Evolutionary conservation across 2,888 invertebrate genomes (phyloP), one percentile per base, ranked within the genome.

Genomic region (Micoletzkya japonica): DNA sequence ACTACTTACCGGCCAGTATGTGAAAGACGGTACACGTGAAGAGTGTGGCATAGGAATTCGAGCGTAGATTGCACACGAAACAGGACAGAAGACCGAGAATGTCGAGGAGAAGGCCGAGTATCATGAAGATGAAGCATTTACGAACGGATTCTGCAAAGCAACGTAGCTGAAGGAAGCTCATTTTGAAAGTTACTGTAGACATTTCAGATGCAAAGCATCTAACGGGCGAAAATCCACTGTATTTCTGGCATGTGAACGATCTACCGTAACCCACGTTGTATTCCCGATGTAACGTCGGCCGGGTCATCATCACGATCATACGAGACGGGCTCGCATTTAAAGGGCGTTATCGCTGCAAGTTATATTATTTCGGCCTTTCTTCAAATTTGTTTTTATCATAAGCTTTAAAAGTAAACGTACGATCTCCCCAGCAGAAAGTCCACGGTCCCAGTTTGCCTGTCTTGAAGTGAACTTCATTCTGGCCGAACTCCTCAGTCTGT

Each of bases 371-470:
- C n/a, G n/a, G n/a, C n/a, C n/a, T n/a, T n/a, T n/a, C n/a, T n/a
- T n/a, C n/a, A n/a, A n/a, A 44, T 44, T 44, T 44, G n/a, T 17
- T 17, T 14, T n/a, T n/a, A 44, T n/a, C 20, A 54, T 10, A 54
- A 7, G 54, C 10, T 58, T 58, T 34, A 28, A 6, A 17, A 14
- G 17, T 28, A 44, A 20, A 71, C 81, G 76, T 68, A 85, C 85
- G 85, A 77, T 85, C 85, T 0, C 74, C 72, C 81, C 80, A 84
- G 70, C 85, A 85, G 63, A 80, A 84, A 20, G 73, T 58, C 83
- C 84, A 85, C 7, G 85, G 84, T n/a, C 85, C 85, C 34, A 84
- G 74, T 2, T 84, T 85, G 28, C 85, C 83, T 71, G 83, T 84
- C 72, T 84, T 79, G 67, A 78, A 81, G 70, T 77, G 82, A 10